A percentile compares a stretch with the other conserved stretches of the same genome.
These are phyloP conservation scores for Ornithorhynchus anatinus DNA, from an alignment of 2,113 vertebrate genomes.

Conservation along the genomic window DNA sequence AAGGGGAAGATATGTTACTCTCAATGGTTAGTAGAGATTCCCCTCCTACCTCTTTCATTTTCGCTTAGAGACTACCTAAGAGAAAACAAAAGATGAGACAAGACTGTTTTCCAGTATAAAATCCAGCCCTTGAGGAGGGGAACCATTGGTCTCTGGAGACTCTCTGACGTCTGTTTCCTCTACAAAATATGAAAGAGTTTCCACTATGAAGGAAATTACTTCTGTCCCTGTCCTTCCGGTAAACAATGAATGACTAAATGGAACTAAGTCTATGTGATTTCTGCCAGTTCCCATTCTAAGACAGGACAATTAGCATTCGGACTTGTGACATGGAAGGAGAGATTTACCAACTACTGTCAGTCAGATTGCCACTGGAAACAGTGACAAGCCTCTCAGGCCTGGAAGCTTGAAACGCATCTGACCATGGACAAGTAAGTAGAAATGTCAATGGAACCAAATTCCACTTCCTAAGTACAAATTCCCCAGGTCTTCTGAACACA, in stretches of 20 bases:
- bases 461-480: constrained; percentile 50
- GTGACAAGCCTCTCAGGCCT: constrained; percentile 58
- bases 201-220: constrained; percentile 31
- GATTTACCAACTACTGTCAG: constrained; percentile 50
- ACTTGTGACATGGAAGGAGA: constrained; percentile 26
- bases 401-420: constrained; percentile 57
- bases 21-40: neutral
- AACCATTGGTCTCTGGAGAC: neutral
- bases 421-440: constrained; percentile 61
- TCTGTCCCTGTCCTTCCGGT: constrained; percentile 26
- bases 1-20: too few species aligned
- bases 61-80: neutral
- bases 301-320: constrained; percentile 56
- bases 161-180: neutral
- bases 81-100: neutral
- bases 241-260: constrained; percentile 40
- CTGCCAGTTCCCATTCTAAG: constrained; percentile 34
- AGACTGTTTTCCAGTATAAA: neutral
- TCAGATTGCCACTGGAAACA: constrained; percentile 62
- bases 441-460: constrained; percentile 61
- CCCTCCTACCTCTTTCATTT: neutral
- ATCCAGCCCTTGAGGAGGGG: neutral
- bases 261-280: constrained; percentile 13
- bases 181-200: neutral
- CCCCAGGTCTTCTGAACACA: constrained; percentile 37